phyloP scores from a whole-genome alignment of 1,140 invertebrate genomes.

The Pseudomyrmex sp. region DNA sequence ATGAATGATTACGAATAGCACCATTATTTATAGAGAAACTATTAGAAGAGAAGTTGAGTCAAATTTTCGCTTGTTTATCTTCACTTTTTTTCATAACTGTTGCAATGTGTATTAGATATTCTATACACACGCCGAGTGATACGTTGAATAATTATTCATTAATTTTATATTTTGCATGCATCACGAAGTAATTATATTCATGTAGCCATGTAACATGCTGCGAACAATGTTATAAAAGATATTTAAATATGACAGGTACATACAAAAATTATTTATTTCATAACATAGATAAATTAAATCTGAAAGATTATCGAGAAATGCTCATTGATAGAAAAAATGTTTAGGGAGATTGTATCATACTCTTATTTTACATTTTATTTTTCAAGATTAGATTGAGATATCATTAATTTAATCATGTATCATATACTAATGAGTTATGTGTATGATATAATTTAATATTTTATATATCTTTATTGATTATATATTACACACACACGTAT shows the following conservation, averaged over 20 bases:
- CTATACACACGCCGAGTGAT: not conserved
- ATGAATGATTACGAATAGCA: not conserved
- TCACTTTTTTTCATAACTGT: constrained; percentile 6
- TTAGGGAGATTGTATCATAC: constrained; percentile 44
- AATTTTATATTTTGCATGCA: constrained; percentile 8
- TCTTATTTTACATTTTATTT: constrained; percentile 47
- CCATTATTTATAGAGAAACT: not conserved
- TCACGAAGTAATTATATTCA: not conserved
- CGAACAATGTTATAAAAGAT: constrained; percentile 7
- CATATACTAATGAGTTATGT: constrained; percentile 60
- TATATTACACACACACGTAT: constrained; percentile 46
- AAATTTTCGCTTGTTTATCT: not conserved
- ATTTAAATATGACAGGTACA: constrained; percentile 29
- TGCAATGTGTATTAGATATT: not conserved
- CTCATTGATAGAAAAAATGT: constrained; percentile 3
- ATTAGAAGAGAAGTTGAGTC: constrained; percentile 7
- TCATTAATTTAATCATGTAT: constrained; percentile 56
- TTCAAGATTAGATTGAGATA: constrained; percentile 49
- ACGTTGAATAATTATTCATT: not conserved
- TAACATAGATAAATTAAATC: constrained; percentile 10
- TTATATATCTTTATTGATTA: constrained; percentile 46
- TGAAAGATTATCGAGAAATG: constrained; percentile 19
- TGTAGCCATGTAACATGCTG: constrained; percentile 5
- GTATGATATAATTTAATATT: constrained; percentile 66
- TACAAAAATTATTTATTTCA: constrained; percentile 17